phyloP scores from a whole-genome alignment of 2,797 vertebrate species.

The Gypaetus barbatus region DNA sequence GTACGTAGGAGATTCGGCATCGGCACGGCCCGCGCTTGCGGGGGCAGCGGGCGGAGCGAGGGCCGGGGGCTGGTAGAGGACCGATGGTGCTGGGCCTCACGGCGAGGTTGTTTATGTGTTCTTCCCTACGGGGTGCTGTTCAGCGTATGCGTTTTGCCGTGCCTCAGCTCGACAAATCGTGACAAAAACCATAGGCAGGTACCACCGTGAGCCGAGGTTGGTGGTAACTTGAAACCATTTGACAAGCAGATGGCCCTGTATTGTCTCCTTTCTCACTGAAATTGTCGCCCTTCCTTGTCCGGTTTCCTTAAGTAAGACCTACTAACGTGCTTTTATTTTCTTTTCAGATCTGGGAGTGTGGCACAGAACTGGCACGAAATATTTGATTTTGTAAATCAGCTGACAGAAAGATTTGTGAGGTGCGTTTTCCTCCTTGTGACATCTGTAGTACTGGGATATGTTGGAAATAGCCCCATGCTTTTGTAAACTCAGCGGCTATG shows the following conservation, averaged over 20 bases:
- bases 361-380: slow-evolving; percentile 87
- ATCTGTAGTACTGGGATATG: background rate
- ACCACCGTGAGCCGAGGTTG: background rate
- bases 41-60: background rate
- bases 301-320: background rate
- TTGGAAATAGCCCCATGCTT: background rate
- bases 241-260: fast-evolving
- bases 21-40: background rate
- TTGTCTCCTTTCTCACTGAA: no score
- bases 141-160: fast-evolving
- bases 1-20: background rate
- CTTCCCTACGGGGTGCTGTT: background rate
- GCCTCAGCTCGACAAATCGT: no score
- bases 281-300: no score
- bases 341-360: slow-evolving; percentile 89
- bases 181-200: no score
- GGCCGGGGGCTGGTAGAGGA: background rate
- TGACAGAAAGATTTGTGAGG: slow-evolving; percentile 95
- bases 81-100: background rate
- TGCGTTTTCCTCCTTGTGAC: slow-evolving; percentile 44
- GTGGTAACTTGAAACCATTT: background rate
- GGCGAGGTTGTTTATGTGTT: fast-evolving
- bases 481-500: background rate
- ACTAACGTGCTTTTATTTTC: background rate
- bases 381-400: slow-evolving; percentile 88